Percentiles rank a stretch among this genome's conserved stretches.
Conservation (phyloP, 2,797 vertebrate species). For the Ptychobarbus kaznakovi region DNA sequence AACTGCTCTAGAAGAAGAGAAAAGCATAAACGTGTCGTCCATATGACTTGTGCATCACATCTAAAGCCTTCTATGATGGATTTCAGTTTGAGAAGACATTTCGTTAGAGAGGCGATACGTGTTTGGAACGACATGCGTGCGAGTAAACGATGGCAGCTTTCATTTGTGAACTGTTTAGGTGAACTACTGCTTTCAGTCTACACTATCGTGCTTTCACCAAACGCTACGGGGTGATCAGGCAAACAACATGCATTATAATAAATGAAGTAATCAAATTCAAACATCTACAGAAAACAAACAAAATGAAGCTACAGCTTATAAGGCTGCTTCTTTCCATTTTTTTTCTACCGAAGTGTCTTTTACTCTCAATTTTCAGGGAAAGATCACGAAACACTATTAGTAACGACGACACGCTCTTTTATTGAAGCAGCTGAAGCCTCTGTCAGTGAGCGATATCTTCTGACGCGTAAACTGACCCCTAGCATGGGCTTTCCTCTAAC, state of each 20-base stretch:
- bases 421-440: conserved; percentile 64
- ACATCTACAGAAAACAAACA: neutral
- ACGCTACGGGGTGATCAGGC: conserved; percentile 58
- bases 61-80: neutral
- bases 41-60: neutral
- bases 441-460: conserved; percentile 68
- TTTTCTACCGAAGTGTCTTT: neutral
- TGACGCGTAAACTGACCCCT: conserved; percentile 71
- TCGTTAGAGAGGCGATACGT: neutral
- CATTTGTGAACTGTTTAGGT: neutral
- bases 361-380: neutral
- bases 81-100: too few relatives aligned
- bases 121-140: neutral
- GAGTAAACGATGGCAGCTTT: neutral
- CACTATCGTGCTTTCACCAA: conserved; percentile 35
- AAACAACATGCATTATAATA: neutral
- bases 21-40: neutral
- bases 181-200: conserved; percentile 9
- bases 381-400: conserved; percentile 3
- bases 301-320: neutral
- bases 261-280: neutral
- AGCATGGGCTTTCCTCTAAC: conserved; percentile 64
- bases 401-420: conserved; percentile 35
- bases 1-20: neutral
- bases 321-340: neutral